phyloP scores from a whole-genome alignment of 2,888 invertebrate species.

The Alcis repandata region DNA sequence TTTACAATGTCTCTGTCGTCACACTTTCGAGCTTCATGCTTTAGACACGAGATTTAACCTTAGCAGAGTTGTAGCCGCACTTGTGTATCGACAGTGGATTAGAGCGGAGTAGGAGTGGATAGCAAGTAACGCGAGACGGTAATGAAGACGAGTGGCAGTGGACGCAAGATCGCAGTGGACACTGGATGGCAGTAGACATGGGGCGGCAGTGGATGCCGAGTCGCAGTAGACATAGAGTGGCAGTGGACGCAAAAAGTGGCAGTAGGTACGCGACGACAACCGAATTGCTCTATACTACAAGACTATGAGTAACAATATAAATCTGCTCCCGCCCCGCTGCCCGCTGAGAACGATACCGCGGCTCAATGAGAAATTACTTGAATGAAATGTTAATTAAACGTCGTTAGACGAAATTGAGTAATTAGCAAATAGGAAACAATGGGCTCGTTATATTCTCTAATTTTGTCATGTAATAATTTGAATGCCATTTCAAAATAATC shows the following conservation, averaged over 20 bases:
- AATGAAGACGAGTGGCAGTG: too few relatives aligned
- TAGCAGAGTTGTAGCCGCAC: neutral
- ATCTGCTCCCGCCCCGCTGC: too few relatives aligned
- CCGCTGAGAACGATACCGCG: neutral
- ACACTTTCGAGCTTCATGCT: constrained; percentile 10
- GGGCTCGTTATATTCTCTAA: constrained; percentile 31
- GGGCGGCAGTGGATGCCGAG: neutral
- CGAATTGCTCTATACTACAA: too few relatives aligned
- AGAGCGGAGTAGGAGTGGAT: neutral
- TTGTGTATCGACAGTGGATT: too few relatives aligned
- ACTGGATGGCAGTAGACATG: neutral
- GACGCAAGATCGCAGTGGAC: neutral
- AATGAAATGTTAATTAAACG: constrained; percentile 33
- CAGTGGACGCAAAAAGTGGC: too few relatives aligned
- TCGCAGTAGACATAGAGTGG: too few relatives aligned
- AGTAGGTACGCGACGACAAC: neutral
- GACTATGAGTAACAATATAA: too few relatives aligned
- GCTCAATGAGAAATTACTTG: constrained; percentile 26
- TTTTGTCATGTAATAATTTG: constrained; percentile 28
- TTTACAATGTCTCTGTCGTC: constrained; percentile 4
- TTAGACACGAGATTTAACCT: neutral
- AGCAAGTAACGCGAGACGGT: too few relatives aligned
- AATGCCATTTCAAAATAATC: constrained; percentile 12
- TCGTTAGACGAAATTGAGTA: constrained; percentile 28
- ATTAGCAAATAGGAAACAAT: constrained; percentile 36